Evolutionary conservation across 2,797 vertebrate genomes (phyloP), one percentile per base, ranked within the genome.

Genomic region (Trachops cirrhosus): DNA sequence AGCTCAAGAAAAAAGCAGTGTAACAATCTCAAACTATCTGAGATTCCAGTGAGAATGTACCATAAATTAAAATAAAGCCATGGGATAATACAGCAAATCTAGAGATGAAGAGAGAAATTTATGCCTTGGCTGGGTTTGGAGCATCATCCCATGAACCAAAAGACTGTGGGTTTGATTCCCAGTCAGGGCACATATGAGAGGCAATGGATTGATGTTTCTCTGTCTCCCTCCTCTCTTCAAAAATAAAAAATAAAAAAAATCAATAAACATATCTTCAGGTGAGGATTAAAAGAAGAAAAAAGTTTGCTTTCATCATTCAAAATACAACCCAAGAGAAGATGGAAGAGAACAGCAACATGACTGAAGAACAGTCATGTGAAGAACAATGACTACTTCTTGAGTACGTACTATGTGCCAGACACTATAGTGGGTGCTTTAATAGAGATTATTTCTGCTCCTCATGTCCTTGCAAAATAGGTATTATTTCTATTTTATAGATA

Each of bases 1-100:
- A 78, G 9, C 3, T 85, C 29, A 92, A 78, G 21, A 89, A 93
- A 50, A 87, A 7, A 77, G 26, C 15, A 85, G 32, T 75, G 32
- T 75, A 64, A 93, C 16, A 92, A 67, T 32, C 11, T 79, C 73
- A 91, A 94, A 95, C 6, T 89, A 85, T 39, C 3, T 95, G 46
- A 77, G 48, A 88, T 19, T 80, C 37, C 29, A 46, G 29, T 84
- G 29, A 91, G 8, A 93, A 80, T n/a, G 39, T 10, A 82, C 7
- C 14, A 95, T 64, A 92, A 68, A 74, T 67, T 95, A 91, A 96
- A 95, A 68, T n/a, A 34, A 95, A 95, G 34, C 14, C 9, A 90
- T n/a, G 22, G 22, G 29, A 59, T 26, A 88, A 29, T 21, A 39
- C 0, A 1, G 52, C 19, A 91, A 89, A 89, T 85, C 52, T 92